A percentile compares a stretch with the other conserved stretches of the same genome.
Conservation (phyloP, 1,140 invertebrate species). For the Colletes gigas region DNA sequence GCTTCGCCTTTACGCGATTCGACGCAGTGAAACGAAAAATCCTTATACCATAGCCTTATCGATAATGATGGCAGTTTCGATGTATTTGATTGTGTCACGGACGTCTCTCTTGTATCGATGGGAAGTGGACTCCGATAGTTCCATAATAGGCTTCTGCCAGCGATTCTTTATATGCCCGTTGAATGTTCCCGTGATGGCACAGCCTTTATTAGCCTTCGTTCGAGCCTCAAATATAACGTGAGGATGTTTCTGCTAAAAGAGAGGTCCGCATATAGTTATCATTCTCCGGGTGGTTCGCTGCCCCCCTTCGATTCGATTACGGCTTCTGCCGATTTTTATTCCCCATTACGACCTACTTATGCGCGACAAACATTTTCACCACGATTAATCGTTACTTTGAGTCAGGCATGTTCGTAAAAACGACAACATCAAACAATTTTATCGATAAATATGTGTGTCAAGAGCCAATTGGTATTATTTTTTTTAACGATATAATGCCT, state of each 20-base stretch:
- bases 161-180: constrained; percentile 87
- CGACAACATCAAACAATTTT: too few relatives aligned
- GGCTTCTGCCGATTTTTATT: neutral
- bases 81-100: constrained; percentile 93
- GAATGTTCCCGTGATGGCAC: constrained; percentile 90
- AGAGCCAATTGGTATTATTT: too few relatives aligned
- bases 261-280: constrained; percentile 81
- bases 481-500: too few relatives aligned
- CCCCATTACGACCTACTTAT: neutral
- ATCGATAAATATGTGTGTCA: too few relatives aligned
- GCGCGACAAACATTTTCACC: too few relatives aligned
- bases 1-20: too few relatives aligned
- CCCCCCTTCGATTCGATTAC: constrained; percentile 32
- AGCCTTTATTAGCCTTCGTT: constrained; percentile 92
- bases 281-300: constrained; percentile 36
- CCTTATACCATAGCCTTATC: constrained; percentile 92
- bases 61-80: constrained; percentile 94
- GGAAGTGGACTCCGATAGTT: constrained; percentile 79
- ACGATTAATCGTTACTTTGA: too few relatives aligned
- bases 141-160: constrained; percentile 85
- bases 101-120: constrained; percentile 88
- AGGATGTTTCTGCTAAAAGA: constrained; percentile 95
- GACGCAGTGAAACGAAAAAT: too few relatives aligned
- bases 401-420: too few relatives aligned
- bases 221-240: constrained; percentile 97